These are phyloP conservation scores for Eumeta japonica DNA, from an alignment of 1,140 invertebrate genomes.

Conservation along the genomic window DNA sequence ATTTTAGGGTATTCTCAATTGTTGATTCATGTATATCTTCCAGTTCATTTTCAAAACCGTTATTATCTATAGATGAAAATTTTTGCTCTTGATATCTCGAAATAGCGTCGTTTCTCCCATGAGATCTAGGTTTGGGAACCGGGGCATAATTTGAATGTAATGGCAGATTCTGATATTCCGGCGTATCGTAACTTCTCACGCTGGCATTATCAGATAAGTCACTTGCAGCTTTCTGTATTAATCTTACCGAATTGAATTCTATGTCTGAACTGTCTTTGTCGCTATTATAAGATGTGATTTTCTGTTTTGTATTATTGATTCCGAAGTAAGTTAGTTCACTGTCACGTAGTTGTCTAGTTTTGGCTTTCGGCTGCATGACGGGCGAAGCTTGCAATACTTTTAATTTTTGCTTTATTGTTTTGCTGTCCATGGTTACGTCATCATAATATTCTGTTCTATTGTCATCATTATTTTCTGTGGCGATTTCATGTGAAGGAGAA, in stretches of 20 bases:
- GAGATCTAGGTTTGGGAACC: slow-evolving; percentile 29
- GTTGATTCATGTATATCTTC: slow-evolving; percentile 13
- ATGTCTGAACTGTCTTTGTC: slow-evolving; percentile 23
- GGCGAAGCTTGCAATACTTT: slow-evolving; percentile 18
- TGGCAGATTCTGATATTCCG: slow-evolving; percentile 43
- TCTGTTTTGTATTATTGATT: slow-evolving; percentile 15
- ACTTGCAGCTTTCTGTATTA: slow-evolving; percentile 39
- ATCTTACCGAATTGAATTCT: slow-evolving; percentile 12
- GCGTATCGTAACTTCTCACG: slow-evolving; percentile 36
- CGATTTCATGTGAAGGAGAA: no score
- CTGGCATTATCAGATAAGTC: slow-evolving; percentile 34
- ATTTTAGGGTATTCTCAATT: neutral
- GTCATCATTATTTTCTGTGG: no score
- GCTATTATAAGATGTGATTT: slow-evolving; percentile 5
- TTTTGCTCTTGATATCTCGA: no score
- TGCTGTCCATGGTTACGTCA: no score
- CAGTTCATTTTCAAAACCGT: slow-evolving; percentile 29
- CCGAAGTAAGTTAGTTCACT: slow-evolving; percentile 47
- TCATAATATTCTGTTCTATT: no score
- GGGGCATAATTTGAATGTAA: slow-evolving; percentile 24
- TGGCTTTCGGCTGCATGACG: slow-evolving; percentile 16
- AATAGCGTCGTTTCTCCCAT: slow-evolving; percentile 26
- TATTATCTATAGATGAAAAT: slow-evolving; percentile 12
- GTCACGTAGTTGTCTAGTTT: slow-evolving; percentile 36
- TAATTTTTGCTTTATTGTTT: slow-evolving; percentile 15